Base-by-base conservation (phyloP, 2,797 vertebrate genomes). In the Aeoliscus strigatus region DNA sequence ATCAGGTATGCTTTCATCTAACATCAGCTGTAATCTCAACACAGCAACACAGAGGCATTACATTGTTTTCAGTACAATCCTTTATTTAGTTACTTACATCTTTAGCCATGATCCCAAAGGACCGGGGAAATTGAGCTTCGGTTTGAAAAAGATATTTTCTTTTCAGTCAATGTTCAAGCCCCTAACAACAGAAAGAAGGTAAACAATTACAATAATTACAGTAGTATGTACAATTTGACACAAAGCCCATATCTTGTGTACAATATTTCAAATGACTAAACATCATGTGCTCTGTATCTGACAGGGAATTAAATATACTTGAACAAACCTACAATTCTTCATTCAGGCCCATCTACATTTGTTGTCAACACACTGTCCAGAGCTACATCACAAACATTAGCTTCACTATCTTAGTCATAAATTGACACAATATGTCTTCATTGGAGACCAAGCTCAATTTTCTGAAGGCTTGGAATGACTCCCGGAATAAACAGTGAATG, bases 101-200 rank as follows among this genome's bases (percentile, higher is more conserved):
- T 88, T 89, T 90, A 85, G 88, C 88, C 88, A 90, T 90, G 84
- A 87, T 89, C 85, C 85, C 69, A 85, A 77, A 81, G 82, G 83
- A 85, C 82, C 80, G 59, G 66, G 73, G 52, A 66, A 70, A 62
- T 55, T 69, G 63, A 73, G 71, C 61, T 80, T 77, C 42, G 60
- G 60, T 62, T 30, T 76, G 60, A 76, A 81, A 76, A 56, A 42
- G 57, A 60, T 70, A 62, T 54, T 31, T 55, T 66, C 59, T 53
- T 65, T 40, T 63, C 35, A 52, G 35, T 69, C 50, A 66, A 60
- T 70, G 40, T 60, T 78, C 65, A 73, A 45, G 67, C 45, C 46
- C 75, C 81, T 84, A 66, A 13, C 49, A 41, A 75, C 15, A 76
- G 13, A 79, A 51, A 49, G 10, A 24, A 28, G 2, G 4, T 2